phyloP scores from a whole-genome alignment of 2,113 vertebrate species.

The Petrocephalus zakoni region DNA sequence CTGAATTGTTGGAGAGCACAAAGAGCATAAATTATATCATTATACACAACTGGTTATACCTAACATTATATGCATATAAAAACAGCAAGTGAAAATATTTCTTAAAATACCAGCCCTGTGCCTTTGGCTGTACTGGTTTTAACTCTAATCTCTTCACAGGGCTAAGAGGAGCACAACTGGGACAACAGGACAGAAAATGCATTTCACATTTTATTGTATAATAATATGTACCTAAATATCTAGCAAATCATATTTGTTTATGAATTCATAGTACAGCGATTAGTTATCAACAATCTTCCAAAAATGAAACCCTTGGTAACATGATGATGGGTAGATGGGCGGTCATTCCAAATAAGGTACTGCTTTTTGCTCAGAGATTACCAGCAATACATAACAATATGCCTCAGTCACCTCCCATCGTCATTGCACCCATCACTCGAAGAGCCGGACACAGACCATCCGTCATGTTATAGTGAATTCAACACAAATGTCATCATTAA shows the following conservation, averaged over 20 bases:
- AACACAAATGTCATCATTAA: constrained; percentile 3
- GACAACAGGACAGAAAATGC: neutral
- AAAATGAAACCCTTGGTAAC: neutral
- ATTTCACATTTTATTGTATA: neutral
- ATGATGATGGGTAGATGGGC: neutral
- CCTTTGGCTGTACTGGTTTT: neutral
- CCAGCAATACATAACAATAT: neutral
- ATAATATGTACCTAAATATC: neutral
- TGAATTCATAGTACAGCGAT: neutral
- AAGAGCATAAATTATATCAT: neutral
- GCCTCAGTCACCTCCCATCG: neutral
- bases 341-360: neutral
- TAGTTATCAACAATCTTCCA: neutral
- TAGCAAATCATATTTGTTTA: neutral
- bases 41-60: neutral
- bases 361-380: neutral
- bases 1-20: neutral
- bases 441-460: neutral
- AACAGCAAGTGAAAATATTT: neutral
- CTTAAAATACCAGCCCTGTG: neutral
- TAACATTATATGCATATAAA: neutral
- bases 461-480: constrained; percentile 11
- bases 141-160: neutral
- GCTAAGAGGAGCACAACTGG: neutral
- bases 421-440: neutral